Evolutionary conservation across 2,113 vertebrate genomes (phyloP), one percentile per base, ranked within the genome.

Genomic region (Megaceryle torquata): DNA sequence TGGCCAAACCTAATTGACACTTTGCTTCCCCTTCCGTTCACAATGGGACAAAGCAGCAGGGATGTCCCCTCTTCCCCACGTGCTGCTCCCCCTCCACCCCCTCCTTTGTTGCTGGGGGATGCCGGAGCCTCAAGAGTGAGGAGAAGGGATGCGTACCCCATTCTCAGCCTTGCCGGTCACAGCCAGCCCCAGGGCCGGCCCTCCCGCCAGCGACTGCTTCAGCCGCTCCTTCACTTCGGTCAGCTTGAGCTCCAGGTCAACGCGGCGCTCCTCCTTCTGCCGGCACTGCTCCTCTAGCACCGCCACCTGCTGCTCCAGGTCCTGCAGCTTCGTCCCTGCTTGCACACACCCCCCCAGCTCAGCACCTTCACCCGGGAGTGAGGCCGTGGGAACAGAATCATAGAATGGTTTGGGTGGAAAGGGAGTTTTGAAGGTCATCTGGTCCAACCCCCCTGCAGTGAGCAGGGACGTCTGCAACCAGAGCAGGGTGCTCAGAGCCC

Each of bases 191-290:
- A 99, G 97, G 13, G 98, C 98, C 0, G 98, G 98, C 22, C 99
- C 99, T 43, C 99, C 99, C 0, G 99, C 98, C 96, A 98, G 96
- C 2, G 99, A 99, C 97, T 99, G 99, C 95, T 99, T 99, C 41
- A 99, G 96, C 93, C 98, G 98, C 89, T 99, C 99, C 96, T 99
- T 99, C 92, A 99, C 99, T 60, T 98, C 98, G 0, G 98, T 98
- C 31, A 99, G 98, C 94, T 95, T 97, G 41, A 99, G 98, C 96
- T 99, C 99, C 95, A 99, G 96, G 84, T 99, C 99, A 0, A 99
- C 99, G 1, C 99, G 97, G 15, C 97, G 97, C 5, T 98, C 95
- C 93, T 99, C 99, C 91, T 99, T 99, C 8, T 84, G 97, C 67
- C 98, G 98, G 82, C 99, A 99, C 41, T 98, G 97, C 48, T 99